These are phyloP conservation scores for Perizoma affinitatum DNA, from an alignment of 2,888 invertebrate species.

Conservation along the genomic window DNA sequence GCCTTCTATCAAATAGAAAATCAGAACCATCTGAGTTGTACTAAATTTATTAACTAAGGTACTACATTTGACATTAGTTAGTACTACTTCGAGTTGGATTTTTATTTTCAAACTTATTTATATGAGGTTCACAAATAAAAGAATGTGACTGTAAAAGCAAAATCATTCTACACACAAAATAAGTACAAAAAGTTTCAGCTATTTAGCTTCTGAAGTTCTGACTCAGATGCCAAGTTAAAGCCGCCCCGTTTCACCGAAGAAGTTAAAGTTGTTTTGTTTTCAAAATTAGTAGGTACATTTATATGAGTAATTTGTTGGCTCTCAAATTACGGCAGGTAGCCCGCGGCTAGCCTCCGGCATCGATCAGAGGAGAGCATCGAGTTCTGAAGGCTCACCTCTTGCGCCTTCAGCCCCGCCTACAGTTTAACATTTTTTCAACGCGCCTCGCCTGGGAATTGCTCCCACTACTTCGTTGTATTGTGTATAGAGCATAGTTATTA, in stretches of 20 bases:
- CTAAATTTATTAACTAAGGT: neutral
- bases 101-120: too few relatives aligned
- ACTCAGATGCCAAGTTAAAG: conserved; percentile 54
- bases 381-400: conserved; percentile 68
- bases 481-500: conserved; percentile 71
- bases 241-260: conserved; percentile 50
- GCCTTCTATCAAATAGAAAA: conserved; percentile 8
- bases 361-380: conserved; percentile 53
- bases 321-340: conserved; percentile 82
- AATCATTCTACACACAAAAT: conserved; percentile 9
- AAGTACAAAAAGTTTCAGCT: conserved; percentile 26
- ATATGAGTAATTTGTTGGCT: conserved; percentile 80
- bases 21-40: conserved; percentile 7
- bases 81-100: too few relatives aligned
- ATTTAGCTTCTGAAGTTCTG: conserved; percentile 39
- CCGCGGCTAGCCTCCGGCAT: conserved; percentile 66
- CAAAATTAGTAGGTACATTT: conserved; percentile 78
- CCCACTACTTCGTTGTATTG: conserved; percentile 69
- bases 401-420: conserved; percentile 69
- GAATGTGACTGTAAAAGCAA: too few relatives aligned
- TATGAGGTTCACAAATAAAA: too few relatives aligned
- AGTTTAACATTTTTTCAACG: conserved; percentile 80
- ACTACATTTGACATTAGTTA: too few relatives aligned
- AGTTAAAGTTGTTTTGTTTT: conserved; percentile 60
- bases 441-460: conserved; percentile 65